Percentiles rank a stretch among this genome's conserved stretches.
Conservation (phyloP, 2,797 vertebrate genomes). For the Malurus splendens region DNA sequence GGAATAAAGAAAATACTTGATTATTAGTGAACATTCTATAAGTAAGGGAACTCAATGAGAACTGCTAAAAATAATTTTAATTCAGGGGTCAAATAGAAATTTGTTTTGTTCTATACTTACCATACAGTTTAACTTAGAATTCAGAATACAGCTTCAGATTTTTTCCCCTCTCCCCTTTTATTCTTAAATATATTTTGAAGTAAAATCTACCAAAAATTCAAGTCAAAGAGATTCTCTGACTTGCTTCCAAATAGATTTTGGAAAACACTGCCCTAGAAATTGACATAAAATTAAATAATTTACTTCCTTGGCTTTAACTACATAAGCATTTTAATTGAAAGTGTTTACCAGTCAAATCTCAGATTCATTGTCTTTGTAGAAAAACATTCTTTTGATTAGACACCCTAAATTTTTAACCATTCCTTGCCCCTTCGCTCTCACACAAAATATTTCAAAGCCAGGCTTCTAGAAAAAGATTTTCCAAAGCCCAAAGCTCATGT, state of each 20-base stretch:
- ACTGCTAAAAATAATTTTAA: neutral
- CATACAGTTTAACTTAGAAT: neutral
- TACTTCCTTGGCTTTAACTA: neutral
- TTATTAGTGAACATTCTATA: neutral
- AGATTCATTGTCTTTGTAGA: neutral
- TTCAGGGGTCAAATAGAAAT: neutral
- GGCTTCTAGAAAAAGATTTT: neutral
- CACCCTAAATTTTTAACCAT: neutral
- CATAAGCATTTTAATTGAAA: neutral
- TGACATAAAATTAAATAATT: neutral
- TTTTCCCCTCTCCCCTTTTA: neutral
- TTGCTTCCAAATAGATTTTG: neutral
- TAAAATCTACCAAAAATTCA: neutral
- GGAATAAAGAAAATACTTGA: fast-evolving
- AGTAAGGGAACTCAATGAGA: neutral
- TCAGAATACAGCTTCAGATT: neutral
- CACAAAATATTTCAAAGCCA: neutral
- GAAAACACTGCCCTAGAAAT: neutral
- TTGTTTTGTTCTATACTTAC: neutral
- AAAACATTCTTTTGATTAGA: neutral
- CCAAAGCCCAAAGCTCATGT: neutral
- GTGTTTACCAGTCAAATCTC: neutral
- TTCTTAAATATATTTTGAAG: neutral
- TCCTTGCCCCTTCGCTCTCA: neutral
- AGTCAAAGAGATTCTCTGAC: neutral